Percentiles rank a stretch among this genome's conserved stretches.
Conservation (phyloP, 1,140 invertebrate species). For the Adoxophyes honmai region DNA sequence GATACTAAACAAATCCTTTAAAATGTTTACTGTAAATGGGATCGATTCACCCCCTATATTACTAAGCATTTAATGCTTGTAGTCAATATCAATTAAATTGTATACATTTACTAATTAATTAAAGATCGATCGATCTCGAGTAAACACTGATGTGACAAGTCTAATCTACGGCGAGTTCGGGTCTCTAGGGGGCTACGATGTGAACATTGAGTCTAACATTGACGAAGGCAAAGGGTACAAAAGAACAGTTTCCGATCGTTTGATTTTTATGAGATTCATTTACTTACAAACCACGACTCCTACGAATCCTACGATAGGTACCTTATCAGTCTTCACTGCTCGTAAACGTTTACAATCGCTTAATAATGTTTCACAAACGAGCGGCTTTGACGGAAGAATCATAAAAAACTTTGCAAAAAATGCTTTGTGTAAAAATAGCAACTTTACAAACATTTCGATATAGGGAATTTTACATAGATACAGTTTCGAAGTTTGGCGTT, state of each 20-base stretch:
- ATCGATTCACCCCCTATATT: constrained; percentile 46
- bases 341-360: constrained; percentile 54
- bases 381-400: constrained; percentile 56
- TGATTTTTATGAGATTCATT: constrained; percentile 45
- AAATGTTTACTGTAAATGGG: constrained; percentile 41
- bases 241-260: constrained; percentile 45
- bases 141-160: constrained; percentile 66
- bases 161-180: constrained; percentile 60
- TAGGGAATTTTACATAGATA: constrained; percentile 69
- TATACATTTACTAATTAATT: constrained; percentile 63
- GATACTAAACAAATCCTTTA: constrained; percentile 37
- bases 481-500: constrained; percentile 50
- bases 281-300: constrained; percentile 59
- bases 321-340: constrained; percentile 74
- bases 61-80: constrained; percentile 67
- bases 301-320: constrained; percentile 63
- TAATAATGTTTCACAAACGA: constrained; percentile 58
- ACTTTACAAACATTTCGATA: constrained; percentile 66
- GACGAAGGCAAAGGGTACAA: constrained; percentile 52
- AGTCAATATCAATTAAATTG: constrained; percentile 60
- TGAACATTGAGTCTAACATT: constrained; percentile 64
- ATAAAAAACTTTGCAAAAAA: constrained; percentile 60
- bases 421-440: constrained; percentile 71
- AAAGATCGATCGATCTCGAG: constrained; percentile 60
- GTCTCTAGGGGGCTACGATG: constrained; percentile 54